phyloP scores from a whole-genome alignment of 2,888 invertebrate genomes.

The Agrotis segetum region DNA sequence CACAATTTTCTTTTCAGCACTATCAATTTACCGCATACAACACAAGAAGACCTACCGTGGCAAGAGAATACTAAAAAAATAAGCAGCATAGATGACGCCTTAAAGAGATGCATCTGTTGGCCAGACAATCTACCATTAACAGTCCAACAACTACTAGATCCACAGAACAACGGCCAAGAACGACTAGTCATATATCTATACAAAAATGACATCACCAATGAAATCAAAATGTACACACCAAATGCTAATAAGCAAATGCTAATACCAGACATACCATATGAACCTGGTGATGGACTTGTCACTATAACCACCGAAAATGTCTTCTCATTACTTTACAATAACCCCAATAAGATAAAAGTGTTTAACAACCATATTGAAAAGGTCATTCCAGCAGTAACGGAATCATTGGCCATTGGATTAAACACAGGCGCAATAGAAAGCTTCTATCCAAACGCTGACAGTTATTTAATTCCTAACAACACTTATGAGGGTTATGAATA shows the following conservation, averaged over 20 bases:
- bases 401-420: slow-evolving; percentile 46
- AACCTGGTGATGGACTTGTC: slow-evolving; percentile 65
- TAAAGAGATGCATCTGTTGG: slow-evolving; percentile 70
- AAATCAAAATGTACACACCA: slow-evolving; percentile 74
- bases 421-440: slow-evolving; percentile 48
- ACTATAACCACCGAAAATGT: slow-evolving; percentile 52
- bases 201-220: slow-evolving; percentile 59
- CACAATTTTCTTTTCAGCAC: slow-evolving; percentile 42
- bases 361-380: slow-evolving; percentile 30
- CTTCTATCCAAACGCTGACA: slow-evolving; percentile 24
- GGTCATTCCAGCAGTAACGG: slow-evolving; percentile 4
- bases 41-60: neutral
- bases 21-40: neutral
- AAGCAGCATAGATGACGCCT: slow-evolving; percentile 1
- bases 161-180: slow-evolving; percentile 61
- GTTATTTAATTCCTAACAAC: slow-evolving; percentile 13
- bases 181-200: slow-evolving; percentile 80
- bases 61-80: slow-evolving; percentile 12
- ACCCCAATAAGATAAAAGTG: slow-evolving; percentile 44
- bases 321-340: slow-evolving; percentile 48
- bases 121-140: slow-evolving; percentile 37
- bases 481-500: slow-evolving; percentile 26
- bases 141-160: slow-evolving; percentile 64
- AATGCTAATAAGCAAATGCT: slow-evolving; percentile 71
- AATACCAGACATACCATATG: slow-evolving; percentile 76